Conservation (phyloP, 2,888 invertebrate genomes). For the Siphonodentalium dalli region DNA sequence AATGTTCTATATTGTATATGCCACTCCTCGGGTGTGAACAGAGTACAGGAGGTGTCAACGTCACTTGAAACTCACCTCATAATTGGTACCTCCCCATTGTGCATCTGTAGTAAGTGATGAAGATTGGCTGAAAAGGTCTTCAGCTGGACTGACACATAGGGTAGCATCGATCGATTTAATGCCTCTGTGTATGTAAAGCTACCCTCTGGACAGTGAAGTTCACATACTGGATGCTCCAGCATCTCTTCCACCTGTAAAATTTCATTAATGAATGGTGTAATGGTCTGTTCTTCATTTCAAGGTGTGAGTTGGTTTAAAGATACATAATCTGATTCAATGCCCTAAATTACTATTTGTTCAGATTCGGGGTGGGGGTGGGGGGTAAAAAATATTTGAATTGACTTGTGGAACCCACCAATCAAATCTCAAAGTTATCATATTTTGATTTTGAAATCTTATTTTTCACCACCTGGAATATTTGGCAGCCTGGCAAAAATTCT, state of each 20-base stretch:
- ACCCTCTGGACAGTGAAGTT: conserved; percentile 71
- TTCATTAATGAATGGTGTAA: not conserved
- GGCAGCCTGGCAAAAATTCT: too few species aligned
- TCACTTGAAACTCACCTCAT: conserved; percentile 72
- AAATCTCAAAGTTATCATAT: too few species aligned
- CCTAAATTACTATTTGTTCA: too few species aligned
- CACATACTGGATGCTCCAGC: conserved; percentile 71
- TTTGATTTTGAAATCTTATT: too few species aligned
- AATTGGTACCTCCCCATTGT: conserved; percentile 80
- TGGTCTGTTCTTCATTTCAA: not conserved
- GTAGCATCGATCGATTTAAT: conserved; percentile 72
- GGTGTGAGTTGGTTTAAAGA: not conserved
- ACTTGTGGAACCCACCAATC: too few species aligned
- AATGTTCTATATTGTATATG: not conserved
- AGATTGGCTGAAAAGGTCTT: conserved; percentile 74
- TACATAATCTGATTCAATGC: too few species aligned
- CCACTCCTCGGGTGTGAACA: not conserved
- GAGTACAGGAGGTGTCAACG: not conserved
- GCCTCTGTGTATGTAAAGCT: conserved; percentile 76
- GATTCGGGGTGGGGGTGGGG: too few species aligned
- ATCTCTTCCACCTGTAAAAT: conserved; percentile 34
- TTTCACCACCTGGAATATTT: too few species aligned
- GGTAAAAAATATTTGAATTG: too few species aligned
- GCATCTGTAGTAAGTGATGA: conserved; percentile 75
- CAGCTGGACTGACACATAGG: conserved; percentile 71